A percentile compares a stretch with the other conserved stretches of the same genome.
phyloP scores from a whole-genome alignment of 2,113 vertebrate genomes.

The Tachysurus fulvidraco region DNA sequence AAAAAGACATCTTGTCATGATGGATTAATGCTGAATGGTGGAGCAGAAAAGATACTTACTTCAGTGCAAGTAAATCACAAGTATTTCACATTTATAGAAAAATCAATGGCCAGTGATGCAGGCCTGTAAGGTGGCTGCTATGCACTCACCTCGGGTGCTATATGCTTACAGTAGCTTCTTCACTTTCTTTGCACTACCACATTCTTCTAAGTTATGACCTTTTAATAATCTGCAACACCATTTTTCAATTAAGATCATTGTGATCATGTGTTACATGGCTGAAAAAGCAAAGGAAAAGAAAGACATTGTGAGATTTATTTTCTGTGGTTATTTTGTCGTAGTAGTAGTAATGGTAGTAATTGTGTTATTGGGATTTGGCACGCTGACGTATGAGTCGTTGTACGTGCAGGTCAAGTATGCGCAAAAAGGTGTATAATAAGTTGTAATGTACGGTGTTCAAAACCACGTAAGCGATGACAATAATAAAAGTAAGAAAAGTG shows the following conservation, averaged over 20 bases:
- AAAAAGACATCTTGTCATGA: not conserved
- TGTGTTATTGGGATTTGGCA: too few relatives aligned
- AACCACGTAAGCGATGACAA: too few relatives aligned
- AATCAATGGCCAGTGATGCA: not conserved
- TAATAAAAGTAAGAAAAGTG: too few relatives aligned
- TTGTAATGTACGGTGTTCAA: too few relatives aligned
- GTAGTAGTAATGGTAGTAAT: too few relatives aligned
- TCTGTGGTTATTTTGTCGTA: too few relatives aligned
- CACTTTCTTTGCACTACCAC: not conserved
- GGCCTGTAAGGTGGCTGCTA: not conserved
- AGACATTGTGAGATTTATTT: too few relatives aligned
- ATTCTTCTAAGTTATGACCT: not conserved
- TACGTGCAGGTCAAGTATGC: too few relatives aligned
- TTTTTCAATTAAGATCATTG: not conserved
- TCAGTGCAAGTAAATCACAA: not conserved
- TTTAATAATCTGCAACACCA: not conserved
- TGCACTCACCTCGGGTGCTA: not conserved
- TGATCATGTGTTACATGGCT: not conserved
- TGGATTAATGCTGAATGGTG: not conserved
- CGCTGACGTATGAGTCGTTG: too few relatives aligned
- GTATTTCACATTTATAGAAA: not conserved
- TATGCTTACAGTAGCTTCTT: not conserved
- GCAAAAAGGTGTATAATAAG: too few relatives aligned
- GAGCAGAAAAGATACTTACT: not conserved
- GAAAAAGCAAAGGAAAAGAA: not conserved